Conservation (phyloP, 2,888 invertebrate genomes). For the Ditula angustiorana region DNA sequence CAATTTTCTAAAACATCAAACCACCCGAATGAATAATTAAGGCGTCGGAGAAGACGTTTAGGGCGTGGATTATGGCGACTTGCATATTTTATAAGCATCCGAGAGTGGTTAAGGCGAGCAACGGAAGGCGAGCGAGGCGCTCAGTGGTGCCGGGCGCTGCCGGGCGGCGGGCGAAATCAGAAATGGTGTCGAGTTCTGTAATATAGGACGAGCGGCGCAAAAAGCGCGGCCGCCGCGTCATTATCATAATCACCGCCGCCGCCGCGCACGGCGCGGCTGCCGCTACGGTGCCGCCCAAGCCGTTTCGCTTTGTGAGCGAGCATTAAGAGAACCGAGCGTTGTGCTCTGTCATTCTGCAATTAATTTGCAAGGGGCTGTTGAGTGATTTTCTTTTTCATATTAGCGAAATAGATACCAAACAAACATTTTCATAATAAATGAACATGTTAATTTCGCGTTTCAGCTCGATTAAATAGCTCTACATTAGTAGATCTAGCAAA, state of each 20-base stretch:
- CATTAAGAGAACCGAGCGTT: constrained; percentile 79
- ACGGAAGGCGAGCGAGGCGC: constrained; percentile 57
- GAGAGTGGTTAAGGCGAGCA: constrained; percentile 69
- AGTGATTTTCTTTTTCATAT: constrained; percentile 60
- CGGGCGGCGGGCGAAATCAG: constrained; percentile 48
- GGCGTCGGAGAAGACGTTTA: constrained; percentile 80
- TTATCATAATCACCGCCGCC: constrained; percentile 83
- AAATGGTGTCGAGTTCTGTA: constrained; percentile 75
- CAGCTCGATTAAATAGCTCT: neutral
- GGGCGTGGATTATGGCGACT: constrained; percentile 82
- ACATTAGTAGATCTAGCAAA: neutral
- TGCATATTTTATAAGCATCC: constrained; percentile 83
- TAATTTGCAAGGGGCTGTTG: constrained; percentile 76
- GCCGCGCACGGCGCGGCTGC: constrained; percentile 55
- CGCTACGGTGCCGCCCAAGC: constrained; percentile 76
- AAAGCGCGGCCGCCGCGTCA: constrained; percentile 82
- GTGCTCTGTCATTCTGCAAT: constrained; percentile 82
- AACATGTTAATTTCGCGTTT: neutral
- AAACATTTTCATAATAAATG: constrained; percentile 5
- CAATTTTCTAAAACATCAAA: constrained; percentile 85
- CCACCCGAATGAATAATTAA: constrained; percentile 83
- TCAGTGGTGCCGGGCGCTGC: constrained; percentile 50
- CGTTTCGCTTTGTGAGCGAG: constrained; percentile 82
- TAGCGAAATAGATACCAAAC: constrained; percentile 17
- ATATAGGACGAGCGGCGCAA: constrained; percentile 76